These are phyloP conservation scores for Ceratina calcarata DNA, from an alignment of 1,140 invertebrate species.

Conservation along the genomic window DNA sequence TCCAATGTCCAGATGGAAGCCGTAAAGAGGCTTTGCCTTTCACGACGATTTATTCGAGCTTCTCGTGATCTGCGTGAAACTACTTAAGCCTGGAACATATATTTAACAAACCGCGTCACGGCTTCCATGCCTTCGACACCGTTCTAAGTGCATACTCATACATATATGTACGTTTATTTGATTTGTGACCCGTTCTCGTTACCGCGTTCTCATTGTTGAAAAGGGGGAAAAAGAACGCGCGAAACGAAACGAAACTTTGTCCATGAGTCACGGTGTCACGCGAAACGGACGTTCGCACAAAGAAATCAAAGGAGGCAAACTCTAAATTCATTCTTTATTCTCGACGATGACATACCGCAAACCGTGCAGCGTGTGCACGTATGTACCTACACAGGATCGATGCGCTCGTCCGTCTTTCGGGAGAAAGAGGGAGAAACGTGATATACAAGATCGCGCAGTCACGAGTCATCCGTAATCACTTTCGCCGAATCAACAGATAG, in stretches of 20 bases:
- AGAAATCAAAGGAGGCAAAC: neutral
- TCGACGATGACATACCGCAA: neutral
- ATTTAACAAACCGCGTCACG: constrained; percentile 12
- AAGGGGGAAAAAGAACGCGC: neutral
- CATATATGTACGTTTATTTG: neutral
- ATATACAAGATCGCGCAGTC: constrained; percentile 29
- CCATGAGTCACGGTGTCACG: neutral
- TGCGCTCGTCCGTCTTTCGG: neutral
- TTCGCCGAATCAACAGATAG: constrained; percentile 60
- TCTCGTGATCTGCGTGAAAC: neutral
- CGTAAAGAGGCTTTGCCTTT: constrained; percentile 17
- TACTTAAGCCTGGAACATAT: neutral
- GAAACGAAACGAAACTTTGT: neutral
- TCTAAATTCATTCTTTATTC: constrained; percentile 3
- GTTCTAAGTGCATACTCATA: neutral
- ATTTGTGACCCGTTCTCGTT: constrained; percentile 8
- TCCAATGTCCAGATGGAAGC: neutral
- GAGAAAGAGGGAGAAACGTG: neutral
- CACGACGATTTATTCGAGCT: constrained; percentile 9
- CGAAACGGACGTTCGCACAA: neutral
- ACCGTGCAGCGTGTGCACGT: neutral
- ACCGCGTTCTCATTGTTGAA: constrained; percentile 2
- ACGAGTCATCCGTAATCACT: constrained; percentile 30
- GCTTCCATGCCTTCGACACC: neutral
- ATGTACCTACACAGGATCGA: neutral